Base-by-base conservation (phyloP, 2,113 vertebrate genomes). In the Solea solea region DNA sequence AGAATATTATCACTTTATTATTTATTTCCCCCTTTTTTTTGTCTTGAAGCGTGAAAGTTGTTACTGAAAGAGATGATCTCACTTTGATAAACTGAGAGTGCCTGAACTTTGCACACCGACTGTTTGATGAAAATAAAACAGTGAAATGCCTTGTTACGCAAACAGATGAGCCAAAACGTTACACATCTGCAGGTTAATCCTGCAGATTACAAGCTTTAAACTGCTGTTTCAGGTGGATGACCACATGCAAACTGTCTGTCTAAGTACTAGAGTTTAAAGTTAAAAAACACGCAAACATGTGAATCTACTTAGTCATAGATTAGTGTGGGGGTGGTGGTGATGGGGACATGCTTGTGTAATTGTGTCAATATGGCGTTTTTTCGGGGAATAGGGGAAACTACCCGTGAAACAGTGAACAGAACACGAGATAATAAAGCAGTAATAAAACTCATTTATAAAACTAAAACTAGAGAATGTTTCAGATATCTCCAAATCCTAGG, bases 81-180 rank as follows among this genome's bases (percentile, higher is more conserved):
- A 34, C 34, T 21, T 21, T 21, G 21, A 21, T 21, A 21, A 21
- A 21, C 21, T n/a, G 21, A 62, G 15, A 57, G 15, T 56, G 48
- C 56, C 9, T 76, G 79, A 79, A 69, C 74, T 84, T 80, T 86
- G 74, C 65, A 67, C 59, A 14, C 12, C 10, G 11, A 54, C 25
- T 10, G 7, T 44, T 57, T 16, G 15, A 51, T 25, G 40, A 42
- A 45, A 6, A 16, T 51, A 41, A 45, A 52, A 4, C 21, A 21
- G 11, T 44, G 39, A 7, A 52, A 64, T 28, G 25, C 16, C 5
- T 8, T 12, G 16, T 51, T 7, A 14, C 7, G 40, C n/a, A 13
- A 55, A 34, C 12, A 9, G 5, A 40, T 4, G 0, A 56, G 9
- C 3, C 6, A 34, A 41, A 65, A 45, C 3, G 11, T 28, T 6